Conservation (phyloP, 2,113 vertebrate genomes). For the Ovibos moschatus region DNA sequence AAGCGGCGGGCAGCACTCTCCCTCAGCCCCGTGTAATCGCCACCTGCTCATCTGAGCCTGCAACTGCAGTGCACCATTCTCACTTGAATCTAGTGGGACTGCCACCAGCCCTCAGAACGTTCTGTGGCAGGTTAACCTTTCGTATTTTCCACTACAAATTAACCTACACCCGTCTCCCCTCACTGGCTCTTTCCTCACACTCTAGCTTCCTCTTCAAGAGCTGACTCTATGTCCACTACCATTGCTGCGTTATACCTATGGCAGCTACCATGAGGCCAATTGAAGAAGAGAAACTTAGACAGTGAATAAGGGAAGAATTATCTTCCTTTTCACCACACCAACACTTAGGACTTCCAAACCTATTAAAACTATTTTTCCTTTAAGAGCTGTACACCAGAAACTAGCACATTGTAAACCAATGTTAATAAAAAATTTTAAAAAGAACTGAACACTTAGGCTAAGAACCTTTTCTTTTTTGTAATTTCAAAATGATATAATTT, state of each 20-base stretch:
- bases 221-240: background rate
- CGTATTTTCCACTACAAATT: background rate
- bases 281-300: background rate
- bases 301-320: background rate
- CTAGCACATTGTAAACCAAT: background rate
- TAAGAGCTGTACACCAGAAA: background rate
- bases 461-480: background rate
- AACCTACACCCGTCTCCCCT: background rate
- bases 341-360: background rate
- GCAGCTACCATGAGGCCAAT: background rate
- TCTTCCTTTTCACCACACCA: background rate
- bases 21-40: background rate
- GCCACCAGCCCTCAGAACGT: background rate
- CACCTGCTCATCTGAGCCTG: background rate
- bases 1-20: background rate
- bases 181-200: background rate
- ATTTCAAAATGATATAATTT: slow-evolving; percentile 1
- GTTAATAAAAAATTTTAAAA: background rate
- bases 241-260: no score
- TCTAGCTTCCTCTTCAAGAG: background rate
- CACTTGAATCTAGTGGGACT: background rate
- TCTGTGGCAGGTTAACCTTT: background rate
- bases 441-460: background rate
- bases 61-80: background rate
- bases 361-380: background rate